Evolutionary conservation across 53 echinoderm and acorn worm species (phyloP).

Genomic region (Pentamera pediparva): DNA sequence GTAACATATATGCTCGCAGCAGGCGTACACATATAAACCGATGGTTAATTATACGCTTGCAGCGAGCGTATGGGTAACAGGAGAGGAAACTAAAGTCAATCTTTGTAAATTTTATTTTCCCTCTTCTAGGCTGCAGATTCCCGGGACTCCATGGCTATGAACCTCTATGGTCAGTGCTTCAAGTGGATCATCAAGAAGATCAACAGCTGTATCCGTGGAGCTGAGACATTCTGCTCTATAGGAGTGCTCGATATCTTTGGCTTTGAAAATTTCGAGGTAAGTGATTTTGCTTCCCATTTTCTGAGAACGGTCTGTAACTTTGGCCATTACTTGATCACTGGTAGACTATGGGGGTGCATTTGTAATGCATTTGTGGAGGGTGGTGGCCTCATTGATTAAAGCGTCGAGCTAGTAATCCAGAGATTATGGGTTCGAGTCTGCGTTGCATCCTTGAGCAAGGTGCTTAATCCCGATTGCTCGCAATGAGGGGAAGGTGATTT

Average conservation of each 20-base stretch:
- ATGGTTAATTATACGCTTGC: not conserved
- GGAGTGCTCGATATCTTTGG: conserved; percentile 98
- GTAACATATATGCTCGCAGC: not conserved
- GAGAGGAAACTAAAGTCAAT: too few species aligned
- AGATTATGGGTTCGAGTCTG: too few species aligned
- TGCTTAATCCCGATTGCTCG: too few species aligned
- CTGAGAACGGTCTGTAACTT: too few species aligned
- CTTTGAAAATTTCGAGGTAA: conserved; percentile 98
- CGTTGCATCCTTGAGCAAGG: not conserved
- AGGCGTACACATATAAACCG: not conserved
- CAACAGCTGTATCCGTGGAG: conserved; percentile 73
- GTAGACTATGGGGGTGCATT: too few species aligned
- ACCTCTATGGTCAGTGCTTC: conserved; percentile 93
- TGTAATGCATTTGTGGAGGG: too few species aligned
- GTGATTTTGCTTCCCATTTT: too few species aligned
- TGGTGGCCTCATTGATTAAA: too few species aligned
- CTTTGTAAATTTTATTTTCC: not conserved
- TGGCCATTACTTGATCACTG: too few species aligned
- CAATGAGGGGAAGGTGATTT: too few species aligned
- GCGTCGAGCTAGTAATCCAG: too few species aligned
- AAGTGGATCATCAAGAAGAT: conserved; percentile 91
- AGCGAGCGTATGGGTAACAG: too few species aligned
- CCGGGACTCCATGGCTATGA: conserved; percentile 90
- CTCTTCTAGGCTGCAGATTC: conserved; percentile 68
- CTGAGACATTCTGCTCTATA: conserved; percentile 71